Conservation (phyloP, 2,888 invertebrate species). For the Agrotis puta region DNA sequence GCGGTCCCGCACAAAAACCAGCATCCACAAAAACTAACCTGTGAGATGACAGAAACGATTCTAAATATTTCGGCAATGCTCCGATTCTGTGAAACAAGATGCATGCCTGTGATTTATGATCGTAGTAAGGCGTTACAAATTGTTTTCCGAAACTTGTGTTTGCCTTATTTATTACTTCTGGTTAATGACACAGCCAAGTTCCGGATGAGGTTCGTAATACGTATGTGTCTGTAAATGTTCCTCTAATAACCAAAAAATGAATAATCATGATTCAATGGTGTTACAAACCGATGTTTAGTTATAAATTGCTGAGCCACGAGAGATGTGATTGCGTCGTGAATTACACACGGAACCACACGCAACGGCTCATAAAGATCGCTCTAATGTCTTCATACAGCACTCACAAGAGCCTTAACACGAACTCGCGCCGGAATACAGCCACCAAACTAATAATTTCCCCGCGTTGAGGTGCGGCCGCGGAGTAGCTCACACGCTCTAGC, state of each 20-base stretch:
- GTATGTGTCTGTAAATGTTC: constrained; percentile 48
- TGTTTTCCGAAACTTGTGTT: constrained; percentile 80
- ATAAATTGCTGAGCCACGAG: constrained; percentile 82
- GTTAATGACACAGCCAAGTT: constrained; percentile 69
- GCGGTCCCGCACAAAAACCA: constrained; percentile 77
- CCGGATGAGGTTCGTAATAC: constrained; percentile 52
- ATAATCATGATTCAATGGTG: constrained; percentile 73
- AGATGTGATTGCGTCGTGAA: constrained; percentile 83
- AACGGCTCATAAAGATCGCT: constrained; percentile 84
- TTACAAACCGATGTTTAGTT: constrained; percentile 75
- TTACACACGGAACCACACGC: constrained; percentile 85
- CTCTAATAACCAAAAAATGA: constrained; percentile 69
- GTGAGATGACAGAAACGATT: constrained; percentile 87
- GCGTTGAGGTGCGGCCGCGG: constrained; percentile 73
- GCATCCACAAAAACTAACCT: constrained; percentile 77
- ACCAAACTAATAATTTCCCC: constrained; percentile 87
- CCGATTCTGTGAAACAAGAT: constrained; percentile 86
- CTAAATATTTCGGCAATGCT: constrained; percentile 88
- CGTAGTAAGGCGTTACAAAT: constrained; percentile 85
- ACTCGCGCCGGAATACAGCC: constrained; percentile 78
- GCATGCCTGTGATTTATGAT: constrained; percentile 85
- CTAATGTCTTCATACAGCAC: constrained; percentile 88
- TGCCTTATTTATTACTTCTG: constrained; percentile 76
- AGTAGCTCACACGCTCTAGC: constrained; percentile 88
- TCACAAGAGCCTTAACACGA: constrained; percentile 77